Conservation (phyloP, 2,797 vertebrate genomes). For the Babyrousa celebensis region DNA sequence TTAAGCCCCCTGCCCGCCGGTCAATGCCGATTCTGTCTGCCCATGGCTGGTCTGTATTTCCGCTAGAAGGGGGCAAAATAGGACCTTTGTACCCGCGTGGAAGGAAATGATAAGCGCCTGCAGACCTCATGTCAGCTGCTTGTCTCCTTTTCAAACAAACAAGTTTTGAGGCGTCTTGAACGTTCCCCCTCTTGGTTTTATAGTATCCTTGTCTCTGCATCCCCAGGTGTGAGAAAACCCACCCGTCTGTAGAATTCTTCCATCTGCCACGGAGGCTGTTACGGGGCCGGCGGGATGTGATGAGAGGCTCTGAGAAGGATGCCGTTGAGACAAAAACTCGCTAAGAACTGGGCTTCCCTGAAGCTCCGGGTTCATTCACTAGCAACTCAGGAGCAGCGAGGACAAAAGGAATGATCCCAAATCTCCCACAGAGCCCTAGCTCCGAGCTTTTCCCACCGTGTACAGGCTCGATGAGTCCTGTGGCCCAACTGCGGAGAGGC, state of each 20-base stretch:
- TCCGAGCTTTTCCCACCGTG: neutral
- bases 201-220: neutral
- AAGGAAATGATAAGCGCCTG: conserved; percentile 86
- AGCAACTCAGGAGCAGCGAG: conserved; percentile 3
- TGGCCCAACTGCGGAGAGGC: no score
- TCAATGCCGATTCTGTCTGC: conserved; percentile 88
- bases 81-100: conserved; percentile 87
- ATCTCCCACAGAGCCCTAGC: neutral
- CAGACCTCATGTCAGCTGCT: conserved; percentile 89
- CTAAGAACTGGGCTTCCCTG: neutral
- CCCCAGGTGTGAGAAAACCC: neutral
- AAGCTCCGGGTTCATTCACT: neutral
- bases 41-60: conserved; percentile 79
- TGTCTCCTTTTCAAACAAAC: conserved; percentile 50
- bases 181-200: neutral
- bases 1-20: conserved; percentile 74
- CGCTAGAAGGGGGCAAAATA: conserved; percentile 82
- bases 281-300: neutral
- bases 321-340: neutral
- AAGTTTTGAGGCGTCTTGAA: conserved; percentile 56
- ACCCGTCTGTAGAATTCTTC: neutral
- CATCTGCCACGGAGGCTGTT: neutral
- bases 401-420: neutral
- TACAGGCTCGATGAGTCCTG: neutral
- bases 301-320: neutral